These are phyloP conservation scores for Nibea coibor DNA, from an alignment of 2,113 vertebrate genomes.

Conservation along the genomic window DNA sequence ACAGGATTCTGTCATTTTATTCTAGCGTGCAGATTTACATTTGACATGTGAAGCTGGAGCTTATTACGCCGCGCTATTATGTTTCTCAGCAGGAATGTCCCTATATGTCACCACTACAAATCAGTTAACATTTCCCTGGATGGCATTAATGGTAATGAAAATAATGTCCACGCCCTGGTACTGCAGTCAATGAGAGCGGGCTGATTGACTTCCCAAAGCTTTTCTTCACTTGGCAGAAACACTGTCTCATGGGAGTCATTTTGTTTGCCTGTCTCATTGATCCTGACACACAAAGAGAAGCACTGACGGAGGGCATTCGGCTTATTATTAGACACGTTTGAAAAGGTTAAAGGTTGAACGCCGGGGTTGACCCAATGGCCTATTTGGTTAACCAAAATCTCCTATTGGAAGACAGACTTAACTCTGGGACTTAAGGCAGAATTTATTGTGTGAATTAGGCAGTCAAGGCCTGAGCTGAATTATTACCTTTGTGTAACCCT, in stretches of 20 bases:
- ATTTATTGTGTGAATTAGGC: conserved; percentile 9
- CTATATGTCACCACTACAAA: not conserved
- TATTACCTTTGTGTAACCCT: conserved; percentile 20
- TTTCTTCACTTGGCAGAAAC: conserved; percentile 11
- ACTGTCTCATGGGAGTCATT: conserved; percentile 24
- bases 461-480: conserved; percentile 21
- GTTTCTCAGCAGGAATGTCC: not conserved
- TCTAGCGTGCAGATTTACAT: not conserved
- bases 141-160: conserved; percentile 28
- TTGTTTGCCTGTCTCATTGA: conserved; percentile 44
- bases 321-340: conserved; percentile 13
- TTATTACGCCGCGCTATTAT: not conserved
- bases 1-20: not conserved
- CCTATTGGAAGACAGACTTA: not conserved
- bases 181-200: not conserved
- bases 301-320: not conserved
- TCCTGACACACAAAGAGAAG: conserved; percentile 27
- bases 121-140: not conserved
- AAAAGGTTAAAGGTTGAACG: conserved; percentile 43
- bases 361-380: conserved; percentile 18
- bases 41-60: not conserved
- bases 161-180: conserved; percentile 15
- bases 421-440: not conserved
- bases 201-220: not conserved
- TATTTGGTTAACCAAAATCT: conserved; percentile 1